Evolutionary conservation across 2,113 vertebrate genomes (phyloP), one percentile per base, ranked within the genome.

Genomic region (Notarius lentiginosus): DNA sequence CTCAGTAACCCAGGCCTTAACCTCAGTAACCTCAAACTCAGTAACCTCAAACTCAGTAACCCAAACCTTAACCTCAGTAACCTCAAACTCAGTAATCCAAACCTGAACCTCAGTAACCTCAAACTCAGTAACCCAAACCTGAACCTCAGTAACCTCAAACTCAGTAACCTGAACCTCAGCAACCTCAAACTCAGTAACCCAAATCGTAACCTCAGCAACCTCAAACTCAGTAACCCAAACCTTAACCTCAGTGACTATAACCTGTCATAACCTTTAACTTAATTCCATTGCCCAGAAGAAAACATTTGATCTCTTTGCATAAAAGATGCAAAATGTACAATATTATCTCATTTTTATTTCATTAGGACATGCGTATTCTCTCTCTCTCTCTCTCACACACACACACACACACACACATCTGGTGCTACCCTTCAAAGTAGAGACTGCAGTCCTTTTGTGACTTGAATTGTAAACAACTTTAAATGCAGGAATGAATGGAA

Each of bases 391-490:
- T 8, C 15, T 3, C 51, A 66, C 80, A 58, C 72, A 63, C 60
- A 84, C 82, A 68, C 65, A 84, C 63, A 72, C 83, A 83, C 81
- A 58, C 81, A 87, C 58, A 72, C 73, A 55, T 30, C 63, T 80
- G 53, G 53, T 61, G 30, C 30, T 82, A 60, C 61, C 84, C 60
- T 79, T 82, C 60, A 83, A 88, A 77, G 17, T 61, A 70, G 27
- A 75, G 66, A 49, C 79, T 83, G 79, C 84, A 85, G 77, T 49
- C 51, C 56, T 77, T 77, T 82, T 82, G 84, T 86, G 84, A 82
- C 87, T 83, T 22, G 87, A 82, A 82, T 86, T 14, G 83, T 75
- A 88, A 85, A 88, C 70, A 85, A 34, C 80, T 63, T 8, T 34
- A 41, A 53, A 72, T 63, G 79, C 51, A 55, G 79, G 56, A 75